These are phyloP conservation scores for Eira barbara DNA, from an alignment of 2,113 vertebrate species.

Conservation along the genomic window DNA sequence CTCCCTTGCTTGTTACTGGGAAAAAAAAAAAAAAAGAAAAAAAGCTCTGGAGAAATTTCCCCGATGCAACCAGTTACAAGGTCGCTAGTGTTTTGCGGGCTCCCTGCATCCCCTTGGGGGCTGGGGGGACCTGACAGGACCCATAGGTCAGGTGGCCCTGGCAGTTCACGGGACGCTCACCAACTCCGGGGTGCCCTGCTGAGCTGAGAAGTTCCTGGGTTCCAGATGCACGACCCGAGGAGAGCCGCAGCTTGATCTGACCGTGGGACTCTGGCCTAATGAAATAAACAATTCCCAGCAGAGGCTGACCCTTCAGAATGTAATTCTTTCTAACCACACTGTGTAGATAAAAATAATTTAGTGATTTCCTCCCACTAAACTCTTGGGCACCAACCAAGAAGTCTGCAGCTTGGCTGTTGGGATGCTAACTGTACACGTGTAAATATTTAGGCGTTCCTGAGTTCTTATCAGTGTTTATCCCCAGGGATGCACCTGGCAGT, in stretches of 20 bases:
- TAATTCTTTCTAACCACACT: constrained; percentile 53
- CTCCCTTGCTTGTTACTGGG: not conserved
- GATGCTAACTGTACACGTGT: not conserved
- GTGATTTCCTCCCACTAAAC: constrained; percentile 62
- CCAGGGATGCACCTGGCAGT: not conserved
- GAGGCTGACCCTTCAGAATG: constrained; percentile 39
- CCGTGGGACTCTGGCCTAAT: constrained; percentile 35
- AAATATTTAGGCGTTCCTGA: constrained; percentile 17
- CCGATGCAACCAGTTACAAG: not conserved
- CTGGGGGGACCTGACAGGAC: not conserved
- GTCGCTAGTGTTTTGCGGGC: not conserved
- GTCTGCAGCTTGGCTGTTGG: constrained; percentile 11
- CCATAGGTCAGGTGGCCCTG: not conserved
- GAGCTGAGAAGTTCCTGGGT: not conserved
- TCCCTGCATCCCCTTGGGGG: not conserved
- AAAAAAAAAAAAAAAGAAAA: not conserved
- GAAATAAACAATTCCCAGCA: constrained; percentile 66
- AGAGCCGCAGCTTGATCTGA: not conserved
- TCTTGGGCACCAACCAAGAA: constrained; percentile 58
- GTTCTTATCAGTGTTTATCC: not conserved
- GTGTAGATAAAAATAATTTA: constrained; percentile 72
- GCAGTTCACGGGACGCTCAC: not conserved
- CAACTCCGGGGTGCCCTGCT: not conserved
- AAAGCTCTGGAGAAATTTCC: not conserved
- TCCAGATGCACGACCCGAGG: not conserved